These are phyloP conservation scores for Pardalotus punctatus DNA, from an alignment of 2,113 vertebrate genomes.

Conservation along the genomic window DNA sequence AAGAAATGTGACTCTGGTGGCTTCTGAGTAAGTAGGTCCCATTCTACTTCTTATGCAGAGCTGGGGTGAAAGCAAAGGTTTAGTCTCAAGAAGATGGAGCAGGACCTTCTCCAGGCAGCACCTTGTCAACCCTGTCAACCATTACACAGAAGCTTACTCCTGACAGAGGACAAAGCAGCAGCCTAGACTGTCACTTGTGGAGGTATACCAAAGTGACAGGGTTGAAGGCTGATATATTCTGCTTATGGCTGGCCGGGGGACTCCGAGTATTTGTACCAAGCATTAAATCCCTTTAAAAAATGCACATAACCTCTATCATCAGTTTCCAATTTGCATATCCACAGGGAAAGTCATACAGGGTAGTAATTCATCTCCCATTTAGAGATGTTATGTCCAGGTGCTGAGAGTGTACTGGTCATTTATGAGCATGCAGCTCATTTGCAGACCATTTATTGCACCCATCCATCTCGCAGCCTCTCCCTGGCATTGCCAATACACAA, in stretches of 20 bases:
- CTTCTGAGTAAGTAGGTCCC: neutral
- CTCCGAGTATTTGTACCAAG: neutral
- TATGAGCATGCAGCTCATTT: neutral
- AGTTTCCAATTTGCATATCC: neutral
- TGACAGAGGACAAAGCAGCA: neutral
- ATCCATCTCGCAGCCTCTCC: neutral
- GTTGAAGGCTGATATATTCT: neutral
- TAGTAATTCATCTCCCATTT: neutral
- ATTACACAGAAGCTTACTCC: neutral
- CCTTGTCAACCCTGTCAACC: rapidly evolving
- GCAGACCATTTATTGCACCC: neutral
- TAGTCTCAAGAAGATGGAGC: neutral
- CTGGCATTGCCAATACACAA: neutral
- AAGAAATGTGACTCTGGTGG: neutral
- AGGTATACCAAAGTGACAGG: neutral
- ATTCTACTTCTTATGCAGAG: neutral
- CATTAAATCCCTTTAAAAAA: neutral
- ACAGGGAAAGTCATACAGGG: neutral
- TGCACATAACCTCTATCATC: neutral
- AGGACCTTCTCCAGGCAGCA: neutral
- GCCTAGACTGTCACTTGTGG: neutral
- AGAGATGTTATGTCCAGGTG: neutral
- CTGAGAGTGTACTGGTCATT: neutral
- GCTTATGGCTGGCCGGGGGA: neutral
- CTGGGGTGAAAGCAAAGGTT: neutral